Conservation (phyloP, 2,113 vertebrate species). For the Artemisiospiza belli region DNA sequence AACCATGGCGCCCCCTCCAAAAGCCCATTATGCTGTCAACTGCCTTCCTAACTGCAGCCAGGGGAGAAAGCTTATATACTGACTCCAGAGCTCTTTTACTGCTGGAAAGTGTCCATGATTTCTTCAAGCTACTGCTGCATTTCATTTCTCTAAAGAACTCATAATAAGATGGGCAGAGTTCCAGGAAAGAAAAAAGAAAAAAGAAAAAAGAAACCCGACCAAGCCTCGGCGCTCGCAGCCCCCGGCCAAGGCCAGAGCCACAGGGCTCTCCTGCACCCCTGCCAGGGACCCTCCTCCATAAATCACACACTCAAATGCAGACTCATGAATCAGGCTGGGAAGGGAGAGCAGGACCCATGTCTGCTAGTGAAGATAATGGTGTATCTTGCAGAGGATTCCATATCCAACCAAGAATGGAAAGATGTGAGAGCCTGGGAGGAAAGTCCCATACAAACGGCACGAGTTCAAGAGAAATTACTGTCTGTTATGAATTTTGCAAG, state of each 20-base stretch:
- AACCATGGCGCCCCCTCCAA: constrained; percentile 69
- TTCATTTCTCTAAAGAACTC: constrained; percentile 76
- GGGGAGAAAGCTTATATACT: constrained; percentile 72
- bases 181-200: constrained; percentile 53
- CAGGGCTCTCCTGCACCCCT: background rate
- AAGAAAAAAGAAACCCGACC: background rate
- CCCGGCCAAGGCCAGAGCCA: constrained; percentile 15
- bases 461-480: background rate
- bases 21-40: constrained; percentile 77
- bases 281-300: constrained; percentile 3
- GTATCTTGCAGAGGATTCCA: background rate
- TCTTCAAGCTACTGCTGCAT: constrained; percentile 72
- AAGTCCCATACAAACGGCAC: background rate
- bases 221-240: background rate
- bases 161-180: constrained; percentile 70
- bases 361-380: background rate
- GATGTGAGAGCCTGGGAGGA: background rate
- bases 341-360: background rate
- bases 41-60: constrained; percentile 73
- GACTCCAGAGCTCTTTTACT: constrained; percentile 64
- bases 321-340: background rate
- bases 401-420: background rate
- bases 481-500: background rate
- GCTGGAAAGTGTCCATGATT: constrained; percentile 71
- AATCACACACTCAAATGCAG: constrained; percentile 29